These are phyloP conservation scores for Gymnogyps californianus DNA, from an alignment of 2,113 vertebrate genomes.

Conservation along the genomic window DNA sequence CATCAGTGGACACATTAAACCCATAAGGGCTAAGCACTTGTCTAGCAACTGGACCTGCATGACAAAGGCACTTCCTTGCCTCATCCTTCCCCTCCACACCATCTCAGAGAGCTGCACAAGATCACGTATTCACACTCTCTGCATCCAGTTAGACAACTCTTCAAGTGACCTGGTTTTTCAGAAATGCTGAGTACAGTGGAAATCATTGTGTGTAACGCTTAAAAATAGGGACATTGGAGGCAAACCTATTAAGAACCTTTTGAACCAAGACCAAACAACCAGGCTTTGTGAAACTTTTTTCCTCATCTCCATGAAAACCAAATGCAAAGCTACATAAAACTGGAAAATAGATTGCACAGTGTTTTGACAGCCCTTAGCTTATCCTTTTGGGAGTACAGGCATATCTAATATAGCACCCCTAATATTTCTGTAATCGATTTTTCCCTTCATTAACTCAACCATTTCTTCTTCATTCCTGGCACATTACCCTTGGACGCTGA, in stretches of 20 bases:
- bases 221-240: neutral
- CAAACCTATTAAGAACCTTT: neutral
- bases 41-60: neutral
- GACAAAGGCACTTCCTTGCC: neutral
- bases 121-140: neutral
- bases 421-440: neutral
- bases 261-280: neutral
- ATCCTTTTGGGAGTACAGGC: neutral
- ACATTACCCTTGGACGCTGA: neutral
- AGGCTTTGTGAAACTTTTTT: neutral
- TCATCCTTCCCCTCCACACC: neutral
- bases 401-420: neutral
- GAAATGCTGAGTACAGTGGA: neutral
- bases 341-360: neutral
- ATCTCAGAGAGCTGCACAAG: neutral
- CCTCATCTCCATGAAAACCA: neutral
- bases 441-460: neutral
- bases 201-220: neutral
- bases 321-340: neutral
- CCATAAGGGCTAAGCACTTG: rapidly evolving
- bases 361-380: neutral
- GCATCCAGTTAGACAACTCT: neutral
- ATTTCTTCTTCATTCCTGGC: neutral
- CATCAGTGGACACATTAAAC: neutral
- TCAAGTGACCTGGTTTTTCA: neutral